Conservation (phyloP, 2,888 invertebrate species). For the Xylota segnis region DNA sequence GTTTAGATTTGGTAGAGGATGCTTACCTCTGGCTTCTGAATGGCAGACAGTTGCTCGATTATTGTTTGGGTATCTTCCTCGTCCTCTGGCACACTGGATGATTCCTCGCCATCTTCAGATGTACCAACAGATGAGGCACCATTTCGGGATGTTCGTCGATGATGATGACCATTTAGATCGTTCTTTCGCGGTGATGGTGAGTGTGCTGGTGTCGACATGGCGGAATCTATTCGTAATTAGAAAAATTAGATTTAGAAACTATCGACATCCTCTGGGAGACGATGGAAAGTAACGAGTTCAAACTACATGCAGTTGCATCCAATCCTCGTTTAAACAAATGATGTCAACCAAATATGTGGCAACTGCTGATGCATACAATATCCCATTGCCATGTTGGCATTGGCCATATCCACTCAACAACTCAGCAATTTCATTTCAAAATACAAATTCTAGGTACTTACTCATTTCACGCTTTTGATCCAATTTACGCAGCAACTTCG, state of each 20-base stretch:
- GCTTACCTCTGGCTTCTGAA: constrained; percentile 90
- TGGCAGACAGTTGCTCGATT: constrained; percentile 90
- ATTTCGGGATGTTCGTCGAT: constrained; percentile 81
- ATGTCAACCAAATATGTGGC: too few species aligned
- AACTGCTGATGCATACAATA: background rate
- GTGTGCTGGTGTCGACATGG: constrained; percentile 86
- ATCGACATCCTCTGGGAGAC: too few species aligned
- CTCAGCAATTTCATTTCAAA: too few species aligned
- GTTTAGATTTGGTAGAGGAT: constrained; percentile 17
- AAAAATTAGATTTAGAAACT: too few species aligned
- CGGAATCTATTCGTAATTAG: constrained; percentile 82
- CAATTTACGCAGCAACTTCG: constrained; percentile 91
- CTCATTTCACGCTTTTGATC: constrained; percentile 88
- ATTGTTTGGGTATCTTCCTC: constrained; percentile 89
- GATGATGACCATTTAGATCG: constrained; percentile 85
- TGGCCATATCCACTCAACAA: background rate
- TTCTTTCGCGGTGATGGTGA: constrained; percentile 89
- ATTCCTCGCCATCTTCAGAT: constrained; percentile 92
- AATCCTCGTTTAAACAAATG: too few species aligned
- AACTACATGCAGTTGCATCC: too few species aligned
- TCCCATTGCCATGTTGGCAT: background rate
- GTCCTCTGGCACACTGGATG: constrained; percentile 90
- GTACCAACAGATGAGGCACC: constrained; percentile 87
- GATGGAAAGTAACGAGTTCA: too few species aligned
- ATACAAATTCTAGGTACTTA: constrained; percentile 81